Evolutionary conservation across 2,888 invertebrate genomes (phyloP), one percentile per base, ranked within the genome.

Genomic region (Eubasilissa splendida): DNA sequence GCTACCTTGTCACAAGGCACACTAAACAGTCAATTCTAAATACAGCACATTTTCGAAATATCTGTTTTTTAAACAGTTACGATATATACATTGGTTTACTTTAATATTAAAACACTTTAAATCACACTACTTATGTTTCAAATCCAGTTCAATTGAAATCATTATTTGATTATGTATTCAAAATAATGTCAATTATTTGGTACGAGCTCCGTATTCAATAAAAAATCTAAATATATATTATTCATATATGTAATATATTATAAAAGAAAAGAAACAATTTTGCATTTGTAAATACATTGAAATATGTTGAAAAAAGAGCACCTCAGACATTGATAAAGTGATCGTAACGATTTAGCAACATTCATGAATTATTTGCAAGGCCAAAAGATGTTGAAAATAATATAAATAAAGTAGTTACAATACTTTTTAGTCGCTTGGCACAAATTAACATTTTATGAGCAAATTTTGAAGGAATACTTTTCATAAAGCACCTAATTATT

Each of bases 221-320:
- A 68, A 78, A 77, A 86, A 85, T 84, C 85, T 85, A 83, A 85
- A 85, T 86, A 56, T 56, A 58, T 58, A 73, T 68, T 50, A 68
- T 56, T 73, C 56, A 73, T 58, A 73, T 58, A 73, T 58, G 56
- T 58, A 33, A 56, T 56, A 65, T 65, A 73, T 58, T 33, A 73
- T 56, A 73, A 56, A 58, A 54, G 54, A 56, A 42, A 73, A 73
- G 56, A 73, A 31, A n/a, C 42, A 5, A 73, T 56, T 56, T 73
- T 31, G 54, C n/a, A 22, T 73, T 56, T 56, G 31, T 70, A 56
- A 73, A 56, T 73, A 33, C 56, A 33, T 33, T 73, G 56, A 73
- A 73, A 31, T 33, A 58, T 42, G 56, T 42, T 5, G 42, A 73
- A 42, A 42, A 22, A 12, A 56, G 56, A 73, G 71, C 71, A 73